phyloP scores from a whole-genome alignment of 2,797 vertebrate species.

The Sciurus carolinensis region DNA sequence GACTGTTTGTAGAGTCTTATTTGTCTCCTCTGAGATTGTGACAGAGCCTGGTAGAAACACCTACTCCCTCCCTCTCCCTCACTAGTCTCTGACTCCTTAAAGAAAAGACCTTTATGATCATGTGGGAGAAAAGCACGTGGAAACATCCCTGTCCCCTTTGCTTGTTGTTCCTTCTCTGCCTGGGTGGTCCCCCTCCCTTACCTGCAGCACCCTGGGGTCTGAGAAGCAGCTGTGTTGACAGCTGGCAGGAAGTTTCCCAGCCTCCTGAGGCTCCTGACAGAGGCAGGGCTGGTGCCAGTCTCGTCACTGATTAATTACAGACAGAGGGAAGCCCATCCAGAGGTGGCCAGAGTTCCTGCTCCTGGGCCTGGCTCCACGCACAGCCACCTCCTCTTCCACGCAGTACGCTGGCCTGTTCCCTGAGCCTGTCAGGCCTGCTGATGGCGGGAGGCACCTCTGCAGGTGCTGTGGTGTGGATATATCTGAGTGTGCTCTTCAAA shows the following conservation, averaged over 20 bases:
- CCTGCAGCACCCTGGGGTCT: not conserved
- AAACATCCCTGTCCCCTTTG: not conserved
- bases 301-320: not conserved
- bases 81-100: not conserved
- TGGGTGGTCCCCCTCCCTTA: not conserved
- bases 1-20: not conserved
- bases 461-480: not conserved
- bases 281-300: not conserved
- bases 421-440: not conserved
- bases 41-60: rapidly evolving
- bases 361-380: not conserved
- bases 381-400: not conserved
- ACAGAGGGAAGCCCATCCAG: not conserved
- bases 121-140: not conserved
- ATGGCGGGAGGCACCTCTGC: not conserved
- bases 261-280: not conserved
- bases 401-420: not conserved
- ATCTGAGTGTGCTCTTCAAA: not conserved
- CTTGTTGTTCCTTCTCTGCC: not conserved
- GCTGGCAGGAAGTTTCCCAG: constrained; percentile 61
- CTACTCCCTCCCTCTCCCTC: not conserved
- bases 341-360: not conserved
- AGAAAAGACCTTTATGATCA: not conserved
- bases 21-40: not conserved
- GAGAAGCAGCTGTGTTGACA: constrained; percentile 64